These are phyloP conservation scores for Fundulus diaphanus DNA, from an alignment of 2,797 vertebrate genomes.

Conservation along the genomic window DNA sequence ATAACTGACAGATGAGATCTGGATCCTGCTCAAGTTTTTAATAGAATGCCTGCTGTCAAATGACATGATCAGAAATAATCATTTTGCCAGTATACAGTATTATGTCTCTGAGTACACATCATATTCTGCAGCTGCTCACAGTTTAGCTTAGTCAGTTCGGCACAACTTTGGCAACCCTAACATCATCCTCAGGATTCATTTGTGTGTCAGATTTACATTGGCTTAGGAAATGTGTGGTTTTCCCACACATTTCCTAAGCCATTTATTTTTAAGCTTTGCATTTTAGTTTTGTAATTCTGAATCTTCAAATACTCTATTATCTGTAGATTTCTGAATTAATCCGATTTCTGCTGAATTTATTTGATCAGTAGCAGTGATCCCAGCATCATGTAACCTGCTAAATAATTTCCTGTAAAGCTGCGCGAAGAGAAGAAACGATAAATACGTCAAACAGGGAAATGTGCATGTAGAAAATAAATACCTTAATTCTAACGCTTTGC, in stretches of 20 bases:
- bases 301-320: not conserved
- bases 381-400: not conserved
- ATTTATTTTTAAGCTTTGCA: not conserved
- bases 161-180: not conserved
- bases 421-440: conserved; percentile 2
- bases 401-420: not conserved
- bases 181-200: conserved; percentile 7
- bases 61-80: conserved; percentile 38
- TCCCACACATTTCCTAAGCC: too few species aligned
- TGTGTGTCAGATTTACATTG: not conserved
- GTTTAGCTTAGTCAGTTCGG: conserved; percentile 19
- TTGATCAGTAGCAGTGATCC: not conserved
- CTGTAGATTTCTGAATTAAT: not conserved
- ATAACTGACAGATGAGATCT: conserved; percentile 70
- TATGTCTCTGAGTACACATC: conserved; percentile 30
- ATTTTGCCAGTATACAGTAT: conserved; percentile 39
- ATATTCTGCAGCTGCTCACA: not conserved
- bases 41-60: conserved; percentile 60
- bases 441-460: conserved; percentile 21
- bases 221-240: too few species aligned
- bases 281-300: not conserved
- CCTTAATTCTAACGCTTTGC: conserved; percentile 22
- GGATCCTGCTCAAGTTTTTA: conserved; percentile 60
- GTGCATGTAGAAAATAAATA: conserved; percentile 8
- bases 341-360: not conserved